Base-by-base conservation (phyloP, 2,113 vertebrate species). In the Drymodes brunneopygia region DNA sequence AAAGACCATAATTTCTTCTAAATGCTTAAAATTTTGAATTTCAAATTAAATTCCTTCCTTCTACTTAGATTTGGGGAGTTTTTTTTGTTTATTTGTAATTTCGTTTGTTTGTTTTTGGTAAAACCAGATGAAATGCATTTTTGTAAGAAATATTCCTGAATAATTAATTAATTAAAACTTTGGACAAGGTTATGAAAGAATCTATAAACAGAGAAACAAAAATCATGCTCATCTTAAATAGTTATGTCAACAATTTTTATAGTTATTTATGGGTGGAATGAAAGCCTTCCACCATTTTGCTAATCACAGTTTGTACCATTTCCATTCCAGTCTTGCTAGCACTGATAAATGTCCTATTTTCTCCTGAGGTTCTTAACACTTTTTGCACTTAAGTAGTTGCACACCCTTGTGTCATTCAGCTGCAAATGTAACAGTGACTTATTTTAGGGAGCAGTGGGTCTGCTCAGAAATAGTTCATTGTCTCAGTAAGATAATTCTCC, bases 141-240 rank as follows among this genome's bases (percentile, higher is more conserved):
- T 35, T 5, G 14, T 24, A 21, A 53, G 29, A 8, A 3, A 4
- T 3, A 1, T 71, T 22, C 13, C 6, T 22, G 11, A 35, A 3
- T 10, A 71, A 47, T 36, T 50, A 54, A 75, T 38, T 67, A 51
- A 75, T 38, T 67, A 51, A 29, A 86, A 51, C 16, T 85, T 78
- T 51, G 38, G 74, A 17, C 11, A 81, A 54, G 2, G 1, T 40
- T 79, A 36, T 48, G 7, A 44, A 81, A 54, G 15, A 50, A 38
- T 31, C 11, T 58, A 7, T 17, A 72, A 88, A 64, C 2, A 92
- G 57, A 50, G 11, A 65, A 57, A 44, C 6, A 48, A 54, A 67
- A 44, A 38, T 22, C 1, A 0, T 0, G 0, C 1, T 15, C 9
- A 9, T 35, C 17, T 51, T 29, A 88, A 85, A 85, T 42, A 79